phyloP scores from a whole-genome alignment of 2,888 invertebrate genomes.

The Osedax fenrisi region DNA sequence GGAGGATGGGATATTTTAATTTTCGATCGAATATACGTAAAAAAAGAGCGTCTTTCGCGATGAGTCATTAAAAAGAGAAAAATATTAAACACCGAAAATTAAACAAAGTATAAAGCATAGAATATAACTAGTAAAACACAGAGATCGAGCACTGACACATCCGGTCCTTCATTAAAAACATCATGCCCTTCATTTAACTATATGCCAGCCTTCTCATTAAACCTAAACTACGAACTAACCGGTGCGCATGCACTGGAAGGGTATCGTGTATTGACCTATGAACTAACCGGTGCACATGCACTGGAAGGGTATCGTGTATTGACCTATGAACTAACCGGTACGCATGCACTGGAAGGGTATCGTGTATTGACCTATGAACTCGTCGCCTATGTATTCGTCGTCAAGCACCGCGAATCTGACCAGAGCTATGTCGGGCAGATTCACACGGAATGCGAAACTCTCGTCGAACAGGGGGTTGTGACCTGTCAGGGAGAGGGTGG shows the following conservation, averaged over 20 bases:
- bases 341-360: constrained; percentile 56
- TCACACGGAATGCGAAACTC: constrained; percentile 56
- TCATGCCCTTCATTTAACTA: no score
- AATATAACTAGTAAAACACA: no score
- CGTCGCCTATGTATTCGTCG: constrained; percentile 53
- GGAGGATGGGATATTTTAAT: no score
- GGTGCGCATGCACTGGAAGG: constrained; percentile 56
- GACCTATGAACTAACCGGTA: constrained; percentile 53
- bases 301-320: constrained; percentile 56
- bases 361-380: constrained; percentile 58
- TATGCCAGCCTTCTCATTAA: no score
- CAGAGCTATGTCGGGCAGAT: constrained; percentile 56
- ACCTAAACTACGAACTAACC: constrained; percentile 49
- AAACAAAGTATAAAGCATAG: no score
- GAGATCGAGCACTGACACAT: no score
- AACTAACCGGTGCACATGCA: constrained; percentile 55
- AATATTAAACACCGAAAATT: no score
- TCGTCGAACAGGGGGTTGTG: constrained; percentile 57
- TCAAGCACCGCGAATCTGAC: constrained; percentile 57
- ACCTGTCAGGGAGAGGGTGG: constrained; percentile 40
- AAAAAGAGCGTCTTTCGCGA: no score
- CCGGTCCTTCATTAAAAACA: no score
- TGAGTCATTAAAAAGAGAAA: no score
- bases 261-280: constrained; percentile 54
- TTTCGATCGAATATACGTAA: no score